Evolutionary conservation across 2,113 vertebrate species (phyloP), one percentile per base, ranked within the genome.

Genomic region (Aldabrachelys gigantea): DNA sequence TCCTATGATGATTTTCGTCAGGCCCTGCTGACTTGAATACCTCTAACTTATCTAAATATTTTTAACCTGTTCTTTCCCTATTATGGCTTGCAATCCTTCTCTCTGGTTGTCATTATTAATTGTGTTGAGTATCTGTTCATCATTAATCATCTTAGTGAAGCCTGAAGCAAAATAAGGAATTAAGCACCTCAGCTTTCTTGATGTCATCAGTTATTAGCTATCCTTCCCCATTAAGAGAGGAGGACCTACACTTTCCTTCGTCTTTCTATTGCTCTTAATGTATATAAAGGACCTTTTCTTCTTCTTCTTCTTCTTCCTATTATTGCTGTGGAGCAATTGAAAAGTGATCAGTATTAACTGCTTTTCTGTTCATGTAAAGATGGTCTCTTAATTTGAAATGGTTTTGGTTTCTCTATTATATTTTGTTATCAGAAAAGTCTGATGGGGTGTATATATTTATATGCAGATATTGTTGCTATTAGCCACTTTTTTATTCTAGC

Each of bases 301-400:
- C 41, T 65, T 17, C 62, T 65, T 44, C 44, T 44, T 44, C 44
- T 44, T 44, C 6, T 7, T 44, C 44, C 44, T 96, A 82, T 96
- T 96, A 94, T 94, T 62, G 83, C 81, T 91, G 89, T 94, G 79
- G 86, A 94, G 89, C 88, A 96, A 94, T 95, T 97, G 96, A 95
- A 95, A 92, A 97, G 76, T 93, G 95, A 96, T 94, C 38, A 87
- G 49, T 93, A 93, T 93, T 94, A 95, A 92, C 90, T 91, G 47
- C 87, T 97, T 96, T 96, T 89, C 88, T 95, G 8, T 94, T 84
- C 81, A 72, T 53, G 5, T 72, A 84, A 96, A 96, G 89, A 93
- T 92, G 57, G 13, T 84, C 89, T 96, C 89, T 96, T 97, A 96
- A 96, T 95, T 96, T 96, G 92, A 88, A 94, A 92, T 88, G 59